Evolutionary conservation across 2,888 invertebrate species (phyloP).

Genomic region (Pelosia muscerda): DNA sequence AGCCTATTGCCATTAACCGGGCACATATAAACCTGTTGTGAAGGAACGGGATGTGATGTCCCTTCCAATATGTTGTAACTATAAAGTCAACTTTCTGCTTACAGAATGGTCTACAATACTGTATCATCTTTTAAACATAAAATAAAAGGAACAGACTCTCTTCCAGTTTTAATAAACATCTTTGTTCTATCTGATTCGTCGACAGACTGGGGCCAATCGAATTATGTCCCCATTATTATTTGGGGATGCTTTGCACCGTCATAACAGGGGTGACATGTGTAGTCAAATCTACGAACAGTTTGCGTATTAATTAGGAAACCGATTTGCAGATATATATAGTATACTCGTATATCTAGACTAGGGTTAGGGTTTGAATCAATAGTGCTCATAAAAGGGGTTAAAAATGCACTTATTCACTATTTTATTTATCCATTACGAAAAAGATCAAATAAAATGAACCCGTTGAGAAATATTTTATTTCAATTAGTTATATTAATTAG

Average conservation of each 20-base stretch:
- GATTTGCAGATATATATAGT: conserved; percentile 40
- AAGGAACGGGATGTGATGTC: too few species aligned
- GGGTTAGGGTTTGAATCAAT: conserved; percentile 7
- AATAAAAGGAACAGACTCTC: conserved; percentile 14
- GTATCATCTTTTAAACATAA: not conserved
- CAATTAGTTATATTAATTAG: too few species aligned
- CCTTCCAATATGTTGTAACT: too few species aligned
- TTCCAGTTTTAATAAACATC: conserved; percentile 39
- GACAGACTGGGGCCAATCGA: conserved; percentile 81
- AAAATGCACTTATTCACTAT: not conserved
- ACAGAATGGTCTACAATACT: not conserved
- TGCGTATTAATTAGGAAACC: conserved; percentile 63
- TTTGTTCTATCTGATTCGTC: conserved; percentile 56
- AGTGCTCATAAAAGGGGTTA: not conserved
- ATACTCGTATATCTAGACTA: conserved; percentile 12
- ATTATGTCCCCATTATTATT: conserved; percentile 83
- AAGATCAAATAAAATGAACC: too few species aligned
- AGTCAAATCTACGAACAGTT: conserved; percentile 67
- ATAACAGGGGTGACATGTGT: conserved; percentile 69
- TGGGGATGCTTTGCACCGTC: conserved; percentile 75
- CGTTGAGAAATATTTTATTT: too few species aligned
- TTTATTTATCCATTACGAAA: not conserved
- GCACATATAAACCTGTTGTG: too few species aligned
- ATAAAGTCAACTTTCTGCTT: too few species aligned
- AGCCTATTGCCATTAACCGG: too few species aligned